Percentiles rank a stretch among this genome's conserved stretches.
Conservation (phyloP, 2,113 vertebrate genomes). For the Stictonetta naevosa region DNA sequence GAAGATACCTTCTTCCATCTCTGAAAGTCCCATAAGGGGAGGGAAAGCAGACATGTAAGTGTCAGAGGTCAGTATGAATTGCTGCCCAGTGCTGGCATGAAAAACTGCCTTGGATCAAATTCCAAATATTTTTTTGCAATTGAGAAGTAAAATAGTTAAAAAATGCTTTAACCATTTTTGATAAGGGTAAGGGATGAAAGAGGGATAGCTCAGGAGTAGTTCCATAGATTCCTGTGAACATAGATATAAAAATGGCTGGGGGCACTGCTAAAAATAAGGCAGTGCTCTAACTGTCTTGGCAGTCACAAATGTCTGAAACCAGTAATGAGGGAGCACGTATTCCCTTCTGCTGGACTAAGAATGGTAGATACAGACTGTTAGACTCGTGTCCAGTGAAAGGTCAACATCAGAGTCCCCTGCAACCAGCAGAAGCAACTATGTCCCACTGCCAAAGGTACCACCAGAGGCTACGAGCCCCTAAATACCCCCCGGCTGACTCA, state of each 20-base stretch:
- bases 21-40: not conserved
- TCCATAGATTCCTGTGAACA: not conserved
- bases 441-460: not conserved
- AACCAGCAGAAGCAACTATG: not conserved
- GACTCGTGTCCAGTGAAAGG: not conserved
- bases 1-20: not conserved
- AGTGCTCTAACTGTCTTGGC: not conserved
- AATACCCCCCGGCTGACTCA: no score
- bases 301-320: not conserved
- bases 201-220: not conserved
- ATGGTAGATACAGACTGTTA: not conserved
- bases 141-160: not conserved
- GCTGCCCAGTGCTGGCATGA: not conserved
- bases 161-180: not conserved
- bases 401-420: not conserved
- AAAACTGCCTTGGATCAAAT: not conserved
- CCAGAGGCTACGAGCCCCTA: not conserved
- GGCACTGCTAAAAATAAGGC: not conserved
- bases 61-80: not conserved
- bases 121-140: not conserved
- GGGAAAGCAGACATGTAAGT: not conserved
- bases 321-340: fast-evolving
- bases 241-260: not conserved
- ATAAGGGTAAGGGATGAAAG: not conserved
- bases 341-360: not conserved